These are phyloP conservation scores for Acanthopagrus latus DNA, from an alignment of 2,797 vertebrate genomes.

Conservation along the genomic window DNA sequence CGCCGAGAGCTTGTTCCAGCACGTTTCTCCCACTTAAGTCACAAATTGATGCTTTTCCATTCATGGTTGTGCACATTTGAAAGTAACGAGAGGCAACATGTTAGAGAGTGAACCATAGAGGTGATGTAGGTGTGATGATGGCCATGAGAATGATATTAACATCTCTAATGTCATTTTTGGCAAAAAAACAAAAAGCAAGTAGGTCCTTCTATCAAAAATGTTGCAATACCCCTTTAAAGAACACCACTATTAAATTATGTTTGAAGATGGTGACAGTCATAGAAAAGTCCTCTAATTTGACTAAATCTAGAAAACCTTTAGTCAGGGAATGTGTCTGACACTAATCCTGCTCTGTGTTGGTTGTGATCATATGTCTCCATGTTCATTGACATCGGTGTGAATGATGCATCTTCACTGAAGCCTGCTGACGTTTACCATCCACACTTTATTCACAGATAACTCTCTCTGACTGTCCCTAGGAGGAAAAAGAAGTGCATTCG, in stretches of 20 bases:
- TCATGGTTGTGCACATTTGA: neutral
- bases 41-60: neutral
- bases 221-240: neutral
- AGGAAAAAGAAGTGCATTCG: conserved; percentile 99
- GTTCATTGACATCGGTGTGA: conserved; percentile 66
- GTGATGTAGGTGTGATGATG: neutral
- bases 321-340: neutral
- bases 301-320: neutral
- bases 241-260: neutral
- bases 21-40: neutral
- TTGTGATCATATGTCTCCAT: conserved; percentile 40
- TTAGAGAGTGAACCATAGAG: neutral
- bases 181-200: neutral
- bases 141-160: no score
- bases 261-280: neutral
- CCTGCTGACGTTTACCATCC: conserved; percentile 88
- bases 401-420: conserved; percentile 70
- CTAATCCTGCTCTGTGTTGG: conserved; percentile 27
- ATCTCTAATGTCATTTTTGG: neutral
- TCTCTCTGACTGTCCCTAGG: conserved; percentile 98
- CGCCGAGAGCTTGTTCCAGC: neutral
- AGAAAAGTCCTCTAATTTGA: neutral
- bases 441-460: conserved; percentile 94
- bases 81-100: neutral
- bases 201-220: neutral